Evolutionary conservation across 2,888 invertebrate genomes (phyloP).

Genomic region (Campoletis raptor): DNA sequence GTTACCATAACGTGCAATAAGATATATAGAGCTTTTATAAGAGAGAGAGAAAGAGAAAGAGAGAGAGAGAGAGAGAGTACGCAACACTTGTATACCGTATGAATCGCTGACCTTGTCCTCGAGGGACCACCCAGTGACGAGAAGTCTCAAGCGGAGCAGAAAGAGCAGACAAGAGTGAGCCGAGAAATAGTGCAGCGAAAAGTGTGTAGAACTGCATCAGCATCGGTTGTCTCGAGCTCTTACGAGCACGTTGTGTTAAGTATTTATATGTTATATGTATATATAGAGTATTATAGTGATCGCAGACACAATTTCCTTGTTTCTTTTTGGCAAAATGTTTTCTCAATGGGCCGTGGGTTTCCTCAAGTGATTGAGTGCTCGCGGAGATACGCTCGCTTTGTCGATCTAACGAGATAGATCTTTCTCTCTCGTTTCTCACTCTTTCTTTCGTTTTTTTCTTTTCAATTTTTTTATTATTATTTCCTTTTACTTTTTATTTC

Average conservation of each 20-base stretch:
- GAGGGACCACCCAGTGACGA: conserved; percentile 66
- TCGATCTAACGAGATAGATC: conserved; percentile 61
- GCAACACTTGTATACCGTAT: conserved; percentile 29
- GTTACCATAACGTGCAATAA: background rate
- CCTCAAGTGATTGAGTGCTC: conserved; percentile 60
- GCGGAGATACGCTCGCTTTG: conserved; percentile 66
- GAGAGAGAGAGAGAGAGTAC: background rate
- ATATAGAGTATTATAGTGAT: conserved; percentile 25
- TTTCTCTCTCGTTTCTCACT: conserved; percentile 14
- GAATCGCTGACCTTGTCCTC: conserved; percentile 68
- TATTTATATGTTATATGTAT: background rate
- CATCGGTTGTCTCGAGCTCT: conserved; percentile 27
- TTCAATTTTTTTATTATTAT: too few species aligned
- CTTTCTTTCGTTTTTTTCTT: conserved; percentile 11
- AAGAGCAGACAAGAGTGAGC: conserved; percentile 39
- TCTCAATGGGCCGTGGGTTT: conserved; percentile 66
- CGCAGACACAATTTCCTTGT: conserved; percentile 52
- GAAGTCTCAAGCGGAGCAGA: conserved; percentile 43
- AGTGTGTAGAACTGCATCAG: conserved; percentile 50
- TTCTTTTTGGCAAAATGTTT: conserved; percentile 56
- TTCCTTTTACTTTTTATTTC: conserved; percentile 26
- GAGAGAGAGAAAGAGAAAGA: background rate
- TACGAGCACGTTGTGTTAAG: conserved; percentile 16
- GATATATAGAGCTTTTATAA: background rate
- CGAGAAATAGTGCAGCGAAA: conserved; percentile 59